Percentiles rank a stretch among this genome's conserved stretches.
Evolutionary conservation across 2,113 vertebrate genomes (phyloP).

Genomic region (Podarcis cretensis): DNA sequence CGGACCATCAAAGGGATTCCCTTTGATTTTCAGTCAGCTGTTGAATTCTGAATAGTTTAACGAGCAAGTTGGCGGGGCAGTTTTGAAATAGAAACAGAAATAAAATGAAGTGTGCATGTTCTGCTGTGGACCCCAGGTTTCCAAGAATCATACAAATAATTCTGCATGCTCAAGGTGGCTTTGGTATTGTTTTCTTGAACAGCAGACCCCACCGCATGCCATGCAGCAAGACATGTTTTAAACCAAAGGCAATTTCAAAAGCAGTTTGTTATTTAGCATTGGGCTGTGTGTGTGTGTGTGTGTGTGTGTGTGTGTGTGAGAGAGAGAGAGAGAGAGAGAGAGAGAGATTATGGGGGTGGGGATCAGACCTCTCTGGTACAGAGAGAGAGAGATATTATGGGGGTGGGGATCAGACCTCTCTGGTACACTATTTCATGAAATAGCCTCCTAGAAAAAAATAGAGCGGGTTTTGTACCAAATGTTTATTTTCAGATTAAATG

Average conservation of each 20-base stretch:
- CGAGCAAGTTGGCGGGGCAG: background rate
- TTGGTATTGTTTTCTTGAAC: background rate
- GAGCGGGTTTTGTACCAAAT: too few relatives aligned
- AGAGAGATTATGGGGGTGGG: background rate
- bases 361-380: background rate
- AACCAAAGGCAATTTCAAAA: background rate
- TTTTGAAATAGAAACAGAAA: background rate
- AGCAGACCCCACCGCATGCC: background rate
- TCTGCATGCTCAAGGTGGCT: background rate
- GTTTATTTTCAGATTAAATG: background rate
- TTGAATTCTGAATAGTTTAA: background rate
- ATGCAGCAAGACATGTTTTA: background rate
- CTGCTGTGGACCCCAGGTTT: background rate
- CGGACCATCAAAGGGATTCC: too few relatives aligned
- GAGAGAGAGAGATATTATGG: too few relatives aligned
- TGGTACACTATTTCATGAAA: background rate
- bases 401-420: background rate
- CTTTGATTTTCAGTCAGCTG: too few relatives aligned
- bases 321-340: too few relatives aligned
- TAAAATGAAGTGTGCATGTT: background rate
- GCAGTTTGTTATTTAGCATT: background rate
- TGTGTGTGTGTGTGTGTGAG: too few relatives aligned
- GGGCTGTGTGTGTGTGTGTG: background rate
- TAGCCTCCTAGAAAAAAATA: too few relatives aligned
- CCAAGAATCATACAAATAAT: background rate